Evolutionary conservation across 2,888 invertebrate species (phyloP).

Genomic region (Serripes groenlandicus): DNA sequence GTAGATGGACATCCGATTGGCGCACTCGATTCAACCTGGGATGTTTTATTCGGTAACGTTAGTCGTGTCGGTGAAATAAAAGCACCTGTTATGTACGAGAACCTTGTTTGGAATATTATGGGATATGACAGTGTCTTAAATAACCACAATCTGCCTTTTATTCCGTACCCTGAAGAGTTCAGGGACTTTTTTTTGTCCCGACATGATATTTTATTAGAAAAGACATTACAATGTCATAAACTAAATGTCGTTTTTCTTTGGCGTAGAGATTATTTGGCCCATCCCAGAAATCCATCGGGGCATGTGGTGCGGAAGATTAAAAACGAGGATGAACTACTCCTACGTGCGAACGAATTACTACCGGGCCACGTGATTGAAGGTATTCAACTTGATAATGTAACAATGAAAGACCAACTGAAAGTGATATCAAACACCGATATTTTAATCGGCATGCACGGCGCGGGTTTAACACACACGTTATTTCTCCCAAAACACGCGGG

Average conservation of each 20-base stretch:
- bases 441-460: constrained; percentile 86
- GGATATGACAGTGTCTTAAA: constrained; percentile 83
- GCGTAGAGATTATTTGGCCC: constrained; percentile 85
- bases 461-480: constrained; percentile 83
- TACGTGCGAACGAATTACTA: constrained; percentile 57
- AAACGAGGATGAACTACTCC: constrained; percentile 81
- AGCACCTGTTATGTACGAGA: constrained; percentile 64
- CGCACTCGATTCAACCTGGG: constrained; percentile 80
- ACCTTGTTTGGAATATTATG: constrained; percentile 79
- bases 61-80: constrained; percentile 71
- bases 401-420: constrained; percentile 80
- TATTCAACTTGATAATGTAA: constrained; percentile 79
- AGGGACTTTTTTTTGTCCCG: constrained; percentile 78
- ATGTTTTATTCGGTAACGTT: constrained; percentile 78
- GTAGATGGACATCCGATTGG: constrained; percentile 84
- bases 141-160: constrained; percentile 60
- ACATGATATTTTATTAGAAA: constrained; percentile 49
- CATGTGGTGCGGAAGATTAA: constrained; percentile 81
- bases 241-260: constrained; percentile 81
- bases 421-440: constrained; percentile 65
- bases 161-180: constrained; percentile 82
- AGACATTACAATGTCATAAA: constrained; percentile 73
- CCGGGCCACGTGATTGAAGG: constrained; percentile 69
- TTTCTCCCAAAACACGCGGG: constrained; percentile 81
- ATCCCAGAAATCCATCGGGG: constrained; percentile 84